Conservation (phyloP, 2,113 vertebrate species). For the Nematolebias whitei region DNA sequence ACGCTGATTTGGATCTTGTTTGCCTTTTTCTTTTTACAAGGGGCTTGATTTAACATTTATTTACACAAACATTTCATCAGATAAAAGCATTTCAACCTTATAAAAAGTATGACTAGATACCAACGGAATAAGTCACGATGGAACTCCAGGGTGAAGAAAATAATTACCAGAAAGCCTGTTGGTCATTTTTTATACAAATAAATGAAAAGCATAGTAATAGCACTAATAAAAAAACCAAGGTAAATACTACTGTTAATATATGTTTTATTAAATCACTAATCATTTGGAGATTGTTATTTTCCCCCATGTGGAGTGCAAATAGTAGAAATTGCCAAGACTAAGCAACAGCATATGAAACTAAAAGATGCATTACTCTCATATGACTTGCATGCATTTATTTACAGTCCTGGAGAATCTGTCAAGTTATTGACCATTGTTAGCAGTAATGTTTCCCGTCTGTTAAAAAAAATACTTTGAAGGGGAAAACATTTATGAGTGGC, state of each 20-base stretch:
- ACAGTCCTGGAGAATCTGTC: conserved; percentile 13
- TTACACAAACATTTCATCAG: background rate
- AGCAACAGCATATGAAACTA: conserved; percentile 32
- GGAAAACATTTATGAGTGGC: conserved; percentile 19
- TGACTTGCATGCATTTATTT: conserved; percentile 39
- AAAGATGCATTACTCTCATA: conserved; percentile 36
- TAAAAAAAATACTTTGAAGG: conserved; percentile 29
- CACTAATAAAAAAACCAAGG: too few species aligned
- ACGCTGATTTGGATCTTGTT: conserved; percentile 91
- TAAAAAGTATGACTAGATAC: conserved; percentile 10
- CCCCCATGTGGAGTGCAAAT: background rate
- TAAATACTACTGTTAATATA: too few species aligned
- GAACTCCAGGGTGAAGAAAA: conserved; percentile 63
- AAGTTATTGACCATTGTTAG: conserved; percentile 27
- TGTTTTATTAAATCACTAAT: background rate
- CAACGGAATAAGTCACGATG: too few species aligned
- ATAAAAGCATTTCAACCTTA: background rate
- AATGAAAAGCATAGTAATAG: background rate
- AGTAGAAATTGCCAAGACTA: conserved; percentile 24
- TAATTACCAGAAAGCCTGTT: background rate
- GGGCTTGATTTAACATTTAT: background rate
- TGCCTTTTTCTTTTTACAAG: conserved; percentile 47
- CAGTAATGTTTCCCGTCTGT: conserved; percentile 28
- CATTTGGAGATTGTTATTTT: background rate
- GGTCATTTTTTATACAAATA: background rate